Conservation (phyloP, 2,888 invertebrate genomes). For the Leucoma salicis region DNA sequence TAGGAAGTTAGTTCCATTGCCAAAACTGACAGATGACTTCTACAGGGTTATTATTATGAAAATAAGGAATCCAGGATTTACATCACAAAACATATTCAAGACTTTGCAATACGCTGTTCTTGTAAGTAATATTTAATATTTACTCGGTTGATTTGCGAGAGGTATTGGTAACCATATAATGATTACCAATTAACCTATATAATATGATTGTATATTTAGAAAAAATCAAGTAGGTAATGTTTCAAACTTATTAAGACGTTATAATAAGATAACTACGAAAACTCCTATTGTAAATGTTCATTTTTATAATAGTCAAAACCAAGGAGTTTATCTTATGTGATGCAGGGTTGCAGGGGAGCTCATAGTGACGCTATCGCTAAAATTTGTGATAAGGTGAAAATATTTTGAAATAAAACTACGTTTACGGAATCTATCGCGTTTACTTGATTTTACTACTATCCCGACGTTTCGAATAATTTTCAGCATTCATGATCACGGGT, state of each 20-base stretch:
- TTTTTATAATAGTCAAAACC: too few species aligned
- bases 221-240: background rate
- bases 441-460: too few species aligned
- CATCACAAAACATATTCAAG: constrained; percentile 4
- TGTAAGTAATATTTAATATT: constrained; percentile 23
- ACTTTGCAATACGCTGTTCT: constrained; percentile 16
- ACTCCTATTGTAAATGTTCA: background rate
- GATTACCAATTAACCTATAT: background rate
- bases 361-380: too few species aligned
- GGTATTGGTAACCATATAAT: background rate
- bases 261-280: background rate
- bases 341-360: too few species aligned
- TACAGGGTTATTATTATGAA: constrained; percentile 23
- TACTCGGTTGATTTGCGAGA: too few species aligned
- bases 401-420: too few species aligned
- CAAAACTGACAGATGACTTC: constrained; percentile 33
- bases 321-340: too few species aligned
- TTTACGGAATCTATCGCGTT: too few species aligned
- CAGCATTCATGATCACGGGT: too few species aligned
- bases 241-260: background rate
- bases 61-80: constrained; percentile 13
- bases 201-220: background rate
- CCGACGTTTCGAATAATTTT: too few species aligned
- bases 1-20: constrained; percentile 26
- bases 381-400: too few species aligned